Conservation (phyloP, 1,140 invertebrate species). For the Lepidostoma basale region DNA sequence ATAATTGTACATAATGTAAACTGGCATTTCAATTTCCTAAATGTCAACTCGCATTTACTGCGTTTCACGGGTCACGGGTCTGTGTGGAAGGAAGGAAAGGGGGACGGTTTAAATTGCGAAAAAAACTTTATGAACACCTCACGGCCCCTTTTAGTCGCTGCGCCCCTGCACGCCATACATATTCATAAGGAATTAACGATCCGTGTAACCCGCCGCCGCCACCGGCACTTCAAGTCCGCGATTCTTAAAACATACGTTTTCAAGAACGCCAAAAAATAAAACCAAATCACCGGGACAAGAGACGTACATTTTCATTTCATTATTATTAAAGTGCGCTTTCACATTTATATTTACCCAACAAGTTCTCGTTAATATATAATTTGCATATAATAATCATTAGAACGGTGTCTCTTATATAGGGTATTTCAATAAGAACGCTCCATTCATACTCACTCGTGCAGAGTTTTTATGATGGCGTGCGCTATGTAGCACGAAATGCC, state of each 20-base stretch:
- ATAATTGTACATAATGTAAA: neutral
- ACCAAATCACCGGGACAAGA: no score
- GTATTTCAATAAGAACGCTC: no score
- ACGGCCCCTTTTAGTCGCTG: constrained; percentile 8
- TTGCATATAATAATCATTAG: no score
- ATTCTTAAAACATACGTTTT: neutral
- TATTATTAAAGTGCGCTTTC: no score
- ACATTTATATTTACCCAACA: no score
- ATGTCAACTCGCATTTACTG: constrained; percentile 2
- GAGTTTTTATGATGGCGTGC: no score
- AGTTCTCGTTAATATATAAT: no score
- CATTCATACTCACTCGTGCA: no score
- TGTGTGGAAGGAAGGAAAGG: neutral
- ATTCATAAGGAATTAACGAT: constrained; percentile 20
- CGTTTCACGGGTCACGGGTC: constrained; percentile 2
- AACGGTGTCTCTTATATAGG: no score
- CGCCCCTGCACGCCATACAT: constrained; percentile 6
- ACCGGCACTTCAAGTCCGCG: constrained; percentile 5
- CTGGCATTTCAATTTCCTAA: neutral
- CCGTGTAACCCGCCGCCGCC: neutral
- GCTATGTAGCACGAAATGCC: no score
- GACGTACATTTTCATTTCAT: no score
- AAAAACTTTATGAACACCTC: constrained; percentile 9
- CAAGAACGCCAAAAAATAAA: neutral
- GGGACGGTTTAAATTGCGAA: constrained; percentile 2